phyloP scores from a whole-genome alignment of 2,113 vertebrate genomes.

The Odontophorus gujanensis region DNA sequence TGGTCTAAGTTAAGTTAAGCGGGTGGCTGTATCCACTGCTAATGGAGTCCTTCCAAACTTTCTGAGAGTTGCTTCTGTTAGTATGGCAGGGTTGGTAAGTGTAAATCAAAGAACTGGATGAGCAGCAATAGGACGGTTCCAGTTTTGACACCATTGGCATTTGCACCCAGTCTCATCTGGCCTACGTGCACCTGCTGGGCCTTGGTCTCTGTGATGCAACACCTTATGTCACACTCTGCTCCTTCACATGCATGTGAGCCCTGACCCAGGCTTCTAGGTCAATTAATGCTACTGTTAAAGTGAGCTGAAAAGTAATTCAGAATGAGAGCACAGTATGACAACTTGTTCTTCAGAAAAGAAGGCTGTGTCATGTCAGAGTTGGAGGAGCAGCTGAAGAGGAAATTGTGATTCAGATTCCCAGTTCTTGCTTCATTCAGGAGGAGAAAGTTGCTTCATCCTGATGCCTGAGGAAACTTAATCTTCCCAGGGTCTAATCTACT shows the following conservation, averaged over 20 bases:
- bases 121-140: neutral
- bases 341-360: neutral
- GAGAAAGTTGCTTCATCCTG: neutral
- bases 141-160: neutral
- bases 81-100: neutral
- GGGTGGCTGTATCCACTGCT: neutral
- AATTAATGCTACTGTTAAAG: neutral
- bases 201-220: neutral
- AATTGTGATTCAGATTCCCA: neutral
- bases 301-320: neutral
- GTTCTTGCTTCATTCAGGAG: neutral
- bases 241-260: neutral
- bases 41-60: neutral
- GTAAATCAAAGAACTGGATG: neutral
- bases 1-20: neutral
- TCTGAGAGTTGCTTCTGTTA: neutral
- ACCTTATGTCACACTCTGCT: neutral
- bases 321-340: neutral
- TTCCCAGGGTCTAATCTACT: accelerated
- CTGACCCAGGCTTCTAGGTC: neutral
- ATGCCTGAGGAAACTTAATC: neutral
- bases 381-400: accelerated
- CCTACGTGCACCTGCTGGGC: neutral
- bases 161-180: neutral
- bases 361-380: neutral